Percentiles rank a stretch among this genome's conserved stretches.
These are phyloP conservation scores for Anguilla megastoma DNA, from an alignment of 2,797 vertebrate genomes.

Conservation along the genomic window DNA sequence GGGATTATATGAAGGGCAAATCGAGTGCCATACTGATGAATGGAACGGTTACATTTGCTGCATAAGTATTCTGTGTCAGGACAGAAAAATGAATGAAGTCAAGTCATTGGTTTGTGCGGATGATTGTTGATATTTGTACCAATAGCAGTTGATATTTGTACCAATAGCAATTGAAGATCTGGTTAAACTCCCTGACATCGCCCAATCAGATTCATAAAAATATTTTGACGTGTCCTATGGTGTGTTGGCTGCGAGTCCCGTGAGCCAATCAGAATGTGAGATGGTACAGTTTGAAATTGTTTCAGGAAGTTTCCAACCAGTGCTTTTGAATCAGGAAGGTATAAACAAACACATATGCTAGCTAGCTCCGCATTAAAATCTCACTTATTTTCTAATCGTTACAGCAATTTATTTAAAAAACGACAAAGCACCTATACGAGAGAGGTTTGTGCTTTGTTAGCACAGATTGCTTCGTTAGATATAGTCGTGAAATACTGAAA, in stretches of 20 bases:
- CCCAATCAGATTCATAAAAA: constrained; percentile 14
- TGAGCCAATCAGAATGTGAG: constrained; percentile 28
- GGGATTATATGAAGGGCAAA: not conserved
- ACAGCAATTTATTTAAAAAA: not conserved
- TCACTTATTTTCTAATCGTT: not conserved
- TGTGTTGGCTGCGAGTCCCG: not conserved
- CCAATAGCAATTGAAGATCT: constrained; percentile 14
- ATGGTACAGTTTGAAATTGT: constrained; percentile 71
- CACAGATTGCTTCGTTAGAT: not conserved
- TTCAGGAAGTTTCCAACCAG: constrained; percentile 71
- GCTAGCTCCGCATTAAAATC: not conserved
- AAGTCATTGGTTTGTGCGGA: constrained; percentile 22
- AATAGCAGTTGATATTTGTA: not conserved
- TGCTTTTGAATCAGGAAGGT: constrained; percentile 63
- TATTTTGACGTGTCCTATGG: constrained; percentile 60
- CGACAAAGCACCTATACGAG: not conserved
- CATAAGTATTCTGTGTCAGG: not conserved
- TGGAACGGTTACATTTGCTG: not conserved
- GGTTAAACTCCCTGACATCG: not conserved
- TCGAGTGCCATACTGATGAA: not conserved
- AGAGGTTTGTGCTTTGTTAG: not conserved
- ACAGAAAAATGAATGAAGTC: constrained; percentile 44
- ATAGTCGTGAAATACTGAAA: not conserved
- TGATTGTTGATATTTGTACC: not conserved
- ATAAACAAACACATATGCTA: constrained; percentile 66